Base-by-base conservation (phyloP, 2,797 vertebrate genomes). In the Chelidonichthys spinosus region DNA sequence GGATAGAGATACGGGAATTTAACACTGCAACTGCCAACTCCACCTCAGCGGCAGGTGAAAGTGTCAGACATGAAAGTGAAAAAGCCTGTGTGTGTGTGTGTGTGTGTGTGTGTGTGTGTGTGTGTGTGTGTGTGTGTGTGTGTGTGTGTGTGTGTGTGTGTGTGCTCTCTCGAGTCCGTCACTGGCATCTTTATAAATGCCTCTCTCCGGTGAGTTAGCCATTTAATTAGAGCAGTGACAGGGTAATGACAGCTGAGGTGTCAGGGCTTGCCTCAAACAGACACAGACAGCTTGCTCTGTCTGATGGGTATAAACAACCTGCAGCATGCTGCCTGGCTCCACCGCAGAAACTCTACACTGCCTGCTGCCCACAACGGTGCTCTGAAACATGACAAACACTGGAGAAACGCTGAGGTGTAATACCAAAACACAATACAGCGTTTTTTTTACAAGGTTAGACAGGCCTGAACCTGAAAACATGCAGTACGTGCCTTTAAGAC, bases 201-300 rank as follows among this genome's bases (percentile, higher is more conserved):
- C 85, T 89, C 81, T 87, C 77, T 86, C 81, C 54, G 33, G 81
- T 46, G 69, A 90, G 85, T 81, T 66, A 87, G 85, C 88, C 87
- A 88, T 92, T 91, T 94, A 92, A 93, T 94, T 93, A 94, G 84
- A 91, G 85, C 87, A 33, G 79, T 90, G 92, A 94, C 93, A 91
- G 82, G 86, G 85, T 92, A 93, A 93, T 93, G 91, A 93, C 92
- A 92, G 88, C 82, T 74, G 88, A 93, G 87, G 83, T 89, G 89
- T 91, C 82, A 81, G 81, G 77, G 78, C 25, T 25, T 25, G 25
- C 69, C 83, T 86, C 72, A 83, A 81, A 85, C 77, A 90, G 81
- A 90, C 89, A 90, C 89, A 90, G 84, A 90, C 83, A 79, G 83
- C 87, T 84, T 64, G 74, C 90, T 90, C 90, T 87, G 89, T 92